phyloP scores from a whole-genome alignment of 2,888 invertebrate genomes.

The Acronicta alni region DNA sequence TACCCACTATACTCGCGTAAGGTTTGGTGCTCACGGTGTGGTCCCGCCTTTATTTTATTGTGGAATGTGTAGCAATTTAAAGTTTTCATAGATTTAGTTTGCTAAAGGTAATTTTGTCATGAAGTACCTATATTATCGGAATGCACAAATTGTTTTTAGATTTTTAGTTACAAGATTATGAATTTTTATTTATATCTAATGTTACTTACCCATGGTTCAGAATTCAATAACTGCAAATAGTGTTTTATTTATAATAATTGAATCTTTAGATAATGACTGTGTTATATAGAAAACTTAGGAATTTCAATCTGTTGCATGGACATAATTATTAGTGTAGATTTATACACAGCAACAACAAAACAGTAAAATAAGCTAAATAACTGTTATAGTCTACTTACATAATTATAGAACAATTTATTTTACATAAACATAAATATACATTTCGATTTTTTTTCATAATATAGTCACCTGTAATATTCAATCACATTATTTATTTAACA shows the following conservation, averaged over 20 bases:
- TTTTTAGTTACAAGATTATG: slow-evolving; percentile 35
- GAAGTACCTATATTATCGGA: slow-evolving; percentile 29
- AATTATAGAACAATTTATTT: slow-evolving; percentile 29
- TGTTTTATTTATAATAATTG: slow-evolving; percentile 33
- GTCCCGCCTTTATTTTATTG: slow-evolving; percentile 13
- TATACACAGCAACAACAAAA: slow-evolving; percentile 1
- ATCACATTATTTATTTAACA: slow-evolving; percentile 45
- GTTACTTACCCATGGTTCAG: slow-evolving; percentile 37
- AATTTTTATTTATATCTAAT: slow-evolving; percentile 30
- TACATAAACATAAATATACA: slow-evolving; percentile 25
- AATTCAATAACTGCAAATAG: slow-evolving; percentile 44
- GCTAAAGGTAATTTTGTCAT: slow-evolving; percentile 45
- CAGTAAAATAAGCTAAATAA: neutral
- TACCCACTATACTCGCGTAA: slow-evolving; percentile 6
- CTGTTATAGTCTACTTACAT: slow-evolving; percentile 16
- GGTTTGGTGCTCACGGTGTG: slow-evolving; percentile 12
- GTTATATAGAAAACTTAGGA: slow-evolving; percentile 18
- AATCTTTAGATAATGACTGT: slow-evolving; percentile 16
- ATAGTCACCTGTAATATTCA: slow-evolving; percentile 38
- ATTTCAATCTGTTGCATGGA: neutral
- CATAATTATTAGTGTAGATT: neutral
- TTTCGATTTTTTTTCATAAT: slow-evolving; percentile 19
- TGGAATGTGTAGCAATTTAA: slow-evolving; percentile 24
- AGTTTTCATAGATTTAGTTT: slow-evolving; percentile 41
- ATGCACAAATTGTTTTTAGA: slow-evolving; percentile 52